Conservation (phyloP, 2,797 vertebrate genomes). For the Potorous gilbertii region DNA sequence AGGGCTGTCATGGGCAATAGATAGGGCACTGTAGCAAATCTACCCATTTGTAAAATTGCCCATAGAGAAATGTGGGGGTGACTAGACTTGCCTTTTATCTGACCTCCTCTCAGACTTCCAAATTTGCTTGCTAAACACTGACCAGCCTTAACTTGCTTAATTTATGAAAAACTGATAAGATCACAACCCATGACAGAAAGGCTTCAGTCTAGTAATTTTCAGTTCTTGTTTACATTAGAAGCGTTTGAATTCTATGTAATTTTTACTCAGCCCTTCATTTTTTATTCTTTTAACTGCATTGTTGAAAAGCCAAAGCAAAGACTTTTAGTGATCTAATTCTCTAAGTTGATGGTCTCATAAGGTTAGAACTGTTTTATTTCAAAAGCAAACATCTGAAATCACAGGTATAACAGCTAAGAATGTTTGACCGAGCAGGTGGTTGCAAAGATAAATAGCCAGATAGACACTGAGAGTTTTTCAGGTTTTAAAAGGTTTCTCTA, state of each 20-base stretch:
- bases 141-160: constrained; percentile 67
- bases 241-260: constrained; percentile 61
- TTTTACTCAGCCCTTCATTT: constrained; percentile 55
- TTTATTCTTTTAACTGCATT: constrained; percentile 58
- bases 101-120: constrained; percentile 45
- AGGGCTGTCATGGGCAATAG: constrained; percentile 6
- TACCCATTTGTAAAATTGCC: constrained; percentile 32
- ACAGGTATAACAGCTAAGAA: constrained; percentile 64
- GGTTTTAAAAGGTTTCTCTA: constrained; percentile 63
- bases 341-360: constrained; percentile 63
- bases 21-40: neutral
- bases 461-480: constrained; percentile 61
- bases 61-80: constrained; percentile 53
- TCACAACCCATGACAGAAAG: constrained; percentile 49
- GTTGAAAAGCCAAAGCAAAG: constrained; percentile 71
- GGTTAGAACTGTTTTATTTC: constrained; percentile 75
- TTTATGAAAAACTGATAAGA: constrained; percentile 74
- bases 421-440: constrained; percentile 70
- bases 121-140: constrained; percentile 57
- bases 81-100: constrained; percentile 49
- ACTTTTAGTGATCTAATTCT: constrained; percentile 72
- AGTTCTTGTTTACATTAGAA: constrained; percentile 38
- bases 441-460: constrained; percentile 73
- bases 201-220: constrained; percentile 58
- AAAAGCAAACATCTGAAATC: constrained; percentile 78